Conservation (phyloP, 2,797 vertebrate species). For the Diceros bicornis region DNA sequence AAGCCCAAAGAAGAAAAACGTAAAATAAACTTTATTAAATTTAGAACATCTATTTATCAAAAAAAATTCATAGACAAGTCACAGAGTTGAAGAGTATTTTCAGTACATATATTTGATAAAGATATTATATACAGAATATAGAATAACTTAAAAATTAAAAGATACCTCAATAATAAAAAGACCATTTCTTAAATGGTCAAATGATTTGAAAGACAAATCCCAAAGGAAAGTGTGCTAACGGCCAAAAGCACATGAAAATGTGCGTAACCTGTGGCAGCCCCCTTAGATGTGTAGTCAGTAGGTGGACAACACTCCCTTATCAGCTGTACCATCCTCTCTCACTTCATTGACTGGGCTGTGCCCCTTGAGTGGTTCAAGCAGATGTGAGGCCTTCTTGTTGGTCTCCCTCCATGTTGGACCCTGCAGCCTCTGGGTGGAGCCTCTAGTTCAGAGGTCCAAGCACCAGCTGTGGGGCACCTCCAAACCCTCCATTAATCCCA, state of each 20-base stretch:
- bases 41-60: not conserved
- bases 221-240: not conserved
- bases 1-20: not conserved
- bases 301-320: not conserved
- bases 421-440: not conserved
- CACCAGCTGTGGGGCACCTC: not conserved
- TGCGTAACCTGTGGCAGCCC: not conserved
- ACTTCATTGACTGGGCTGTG: not conserved
- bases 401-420: not conserved
- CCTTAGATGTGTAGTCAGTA: not conserved
- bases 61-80: not conserved
- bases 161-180: not conserved
- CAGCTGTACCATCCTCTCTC: not conserved
- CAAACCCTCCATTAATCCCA: not conserved
- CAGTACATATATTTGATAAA: not conserved
- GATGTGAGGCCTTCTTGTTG: not conserved
- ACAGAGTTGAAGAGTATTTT: not conserved
- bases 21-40: not conserved
- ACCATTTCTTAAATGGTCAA: not conserved
- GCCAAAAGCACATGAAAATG: not conserved
- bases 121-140: not conserved
- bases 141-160: not conserved
- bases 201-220: not conserved
- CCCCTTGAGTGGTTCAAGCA: not conserved
- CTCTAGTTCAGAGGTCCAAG: not conserved